phyloP scores from a whole-genome alignment of 2,888 invertebrate genomes.

The Nematopogon swammerdamellus region DNA sequence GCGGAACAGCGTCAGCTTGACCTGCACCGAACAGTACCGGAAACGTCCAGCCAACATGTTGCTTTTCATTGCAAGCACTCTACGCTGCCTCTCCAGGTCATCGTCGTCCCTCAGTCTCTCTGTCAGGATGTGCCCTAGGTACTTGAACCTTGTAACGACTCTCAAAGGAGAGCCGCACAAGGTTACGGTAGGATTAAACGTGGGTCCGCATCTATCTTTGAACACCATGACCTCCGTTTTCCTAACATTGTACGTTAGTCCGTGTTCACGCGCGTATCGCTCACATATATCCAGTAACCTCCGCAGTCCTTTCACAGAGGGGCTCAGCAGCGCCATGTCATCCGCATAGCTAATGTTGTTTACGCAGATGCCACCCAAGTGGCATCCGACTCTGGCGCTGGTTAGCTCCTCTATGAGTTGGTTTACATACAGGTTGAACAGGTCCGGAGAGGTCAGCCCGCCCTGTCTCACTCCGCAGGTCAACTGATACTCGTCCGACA shows the following conservation, averaged over 20 bases:
- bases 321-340: neutral
- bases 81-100: constrained; percentile 4
- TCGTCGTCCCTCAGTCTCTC: constrained; percentile 2
- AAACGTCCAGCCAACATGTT: constrained; percentile 6
- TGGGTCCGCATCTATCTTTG: neutral
- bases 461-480: constrained; percentile 11
- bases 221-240: neutral
- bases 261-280: neutral
- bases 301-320: neutral
- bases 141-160: constrained; percentile 1
- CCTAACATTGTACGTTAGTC: neutral
- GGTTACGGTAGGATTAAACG: neutral
- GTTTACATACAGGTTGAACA: constrained; percentile 5
- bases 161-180: neutral
- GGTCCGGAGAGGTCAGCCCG: constrained; percentile 4
- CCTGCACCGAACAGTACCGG: constrained; percentile 1
- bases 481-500: constrained; percentile 1
- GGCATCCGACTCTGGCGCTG: constrained; percentile 2
- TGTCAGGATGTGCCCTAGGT: constrained; percentile 3
- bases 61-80: constrained; percentile 3
- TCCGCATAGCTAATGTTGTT: constrained; percentile 4
- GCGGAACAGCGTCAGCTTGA: constrained; percentile 2
- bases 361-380: constrained; percentile 1
- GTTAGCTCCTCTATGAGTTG: constrained; percentile 4
- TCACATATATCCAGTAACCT: neutral